Evolutionary conservation across 1,140 invertebrate species (phyloP).

Genomic region (Sipha flava): DNA sequence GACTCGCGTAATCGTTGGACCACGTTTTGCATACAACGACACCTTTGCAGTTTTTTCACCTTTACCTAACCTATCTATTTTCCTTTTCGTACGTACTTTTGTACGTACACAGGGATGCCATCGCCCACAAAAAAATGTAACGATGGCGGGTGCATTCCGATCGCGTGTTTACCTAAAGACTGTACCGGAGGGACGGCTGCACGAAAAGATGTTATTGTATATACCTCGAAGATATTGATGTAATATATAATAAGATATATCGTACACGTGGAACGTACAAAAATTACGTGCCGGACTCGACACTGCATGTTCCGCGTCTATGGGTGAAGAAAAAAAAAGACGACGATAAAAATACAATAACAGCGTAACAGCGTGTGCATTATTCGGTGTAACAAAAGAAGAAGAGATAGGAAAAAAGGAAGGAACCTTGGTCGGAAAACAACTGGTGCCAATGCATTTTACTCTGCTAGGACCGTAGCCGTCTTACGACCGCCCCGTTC

Average conservation of each 20-base stretch:
- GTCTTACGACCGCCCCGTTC: neutral
- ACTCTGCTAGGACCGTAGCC: neutral
- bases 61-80: no score
- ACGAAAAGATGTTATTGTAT: neutral
- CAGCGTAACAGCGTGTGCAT: neutral
- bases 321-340: neutral
- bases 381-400: neutral
- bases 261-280: neutral
- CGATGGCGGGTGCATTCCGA: no score
- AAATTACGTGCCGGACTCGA: neutral
- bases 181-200: no score
- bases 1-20: no score
- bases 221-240: no score
- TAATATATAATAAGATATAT: neutral
- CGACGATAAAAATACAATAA: neutral
- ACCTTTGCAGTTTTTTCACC: no score
- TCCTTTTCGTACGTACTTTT: no score
- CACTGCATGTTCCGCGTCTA: neutral
- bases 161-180: no score
- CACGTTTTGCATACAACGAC: no score
- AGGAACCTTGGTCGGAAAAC: slow-evolving; percentile 2
- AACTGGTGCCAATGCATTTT: neutral
- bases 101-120: no score
- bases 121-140: no score
- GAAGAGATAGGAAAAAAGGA: neutral